Conservation (phyloP, 2,888 invertebrate species). For the Apoda limacodes region DNA sequence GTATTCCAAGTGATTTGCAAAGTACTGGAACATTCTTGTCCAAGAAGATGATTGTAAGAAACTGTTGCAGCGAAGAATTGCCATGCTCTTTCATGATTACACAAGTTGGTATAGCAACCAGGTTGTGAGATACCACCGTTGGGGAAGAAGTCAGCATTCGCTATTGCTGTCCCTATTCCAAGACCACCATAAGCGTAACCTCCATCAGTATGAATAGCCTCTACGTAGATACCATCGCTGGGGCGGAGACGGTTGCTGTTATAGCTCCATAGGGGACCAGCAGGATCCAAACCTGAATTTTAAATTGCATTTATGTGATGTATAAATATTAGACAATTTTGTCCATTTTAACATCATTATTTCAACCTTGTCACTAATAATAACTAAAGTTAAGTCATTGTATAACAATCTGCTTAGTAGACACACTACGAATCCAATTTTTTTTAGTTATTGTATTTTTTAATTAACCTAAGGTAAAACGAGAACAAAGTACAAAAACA, state of each 20-base stretch:
- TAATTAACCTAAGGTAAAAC: too few relatives aligned
- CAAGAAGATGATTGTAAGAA: slow-evolving; percentile 30
- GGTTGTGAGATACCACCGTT: slow-evolving; percentile 56
- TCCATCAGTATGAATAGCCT: slow-evolving; percentile 24
- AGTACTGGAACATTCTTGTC: slow-evolving; percentile 23
- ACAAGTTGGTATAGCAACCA: slow-evolving; percentile 30
- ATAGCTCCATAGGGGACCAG: slow-evolving; percentile 45
- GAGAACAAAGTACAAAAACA: too few relatives aligned
- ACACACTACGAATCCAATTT: too few relatives aligned
- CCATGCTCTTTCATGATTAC: slow-evolving; percentile 39
- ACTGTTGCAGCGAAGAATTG: slow-evolving; percentile 33
- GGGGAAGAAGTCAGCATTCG: slow-evolving; percentile 69
- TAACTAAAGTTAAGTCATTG: too few relatives aligned
- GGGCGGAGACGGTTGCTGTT: slow-evolving; percentile 13
- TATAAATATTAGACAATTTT: too few relatives aligned
- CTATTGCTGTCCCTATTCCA: slow-evolving; percentile 24
- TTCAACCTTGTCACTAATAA: too few relatives aligned
- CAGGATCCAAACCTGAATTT: slow-evolving; percentile 27
- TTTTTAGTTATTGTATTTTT: too few relatives aligned
- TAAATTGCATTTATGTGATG: too few relatives aligned
- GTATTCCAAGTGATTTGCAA: slow-evolving; percentile 26
- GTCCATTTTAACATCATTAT: too few relatives aligned
- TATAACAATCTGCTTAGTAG: too few relatives aligned
- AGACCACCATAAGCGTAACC: slow-evolving; percentile 16
- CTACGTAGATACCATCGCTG: slow-evolving; percentile 27